phyloP scores from a whole-genome alignment of 2,888 invertebrate genomes.

The Xestia c-nigrum region DNA sequence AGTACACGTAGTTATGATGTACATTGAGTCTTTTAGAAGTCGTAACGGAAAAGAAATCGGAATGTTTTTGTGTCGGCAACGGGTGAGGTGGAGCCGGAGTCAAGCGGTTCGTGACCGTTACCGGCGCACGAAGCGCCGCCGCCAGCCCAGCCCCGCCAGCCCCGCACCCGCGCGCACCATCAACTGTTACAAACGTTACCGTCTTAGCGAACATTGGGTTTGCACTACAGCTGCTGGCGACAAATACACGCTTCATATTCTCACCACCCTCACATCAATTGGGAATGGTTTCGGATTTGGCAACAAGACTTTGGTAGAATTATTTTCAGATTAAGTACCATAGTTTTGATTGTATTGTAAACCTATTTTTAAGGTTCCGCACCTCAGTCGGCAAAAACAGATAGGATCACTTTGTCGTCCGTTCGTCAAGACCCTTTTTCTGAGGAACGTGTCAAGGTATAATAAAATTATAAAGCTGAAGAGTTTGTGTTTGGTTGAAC shows the following conservation, averaged over 20 bases:
- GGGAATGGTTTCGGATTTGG: not conserved
- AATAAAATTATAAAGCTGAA: no score
- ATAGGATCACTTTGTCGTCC: no score
- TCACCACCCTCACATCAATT: not conserved
- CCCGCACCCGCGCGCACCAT: no score
- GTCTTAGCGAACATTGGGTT: not conserved
- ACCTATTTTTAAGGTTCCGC: no score
- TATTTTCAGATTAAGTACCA: not conserved
- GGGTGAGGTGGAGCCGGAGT: conserved; percentile 35
- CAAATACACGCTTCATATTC: not conserved
- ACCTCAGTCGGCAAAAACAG: no score
- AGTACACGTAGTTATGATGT: conserved; percentile 3
- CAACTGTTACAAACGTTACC: not conserved
- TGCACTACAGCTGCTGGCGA: not conserved
- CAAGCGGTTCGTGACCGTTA: conserved; percentile 49
- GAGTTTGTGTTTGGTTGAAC: no score
- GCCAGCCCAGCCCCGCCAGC: not conserved
- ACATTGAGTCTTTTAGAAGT: conserved; percentile 18
- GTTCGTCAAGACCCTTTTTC: no score
- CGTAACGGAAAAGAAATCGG: conserved; percentile 50
- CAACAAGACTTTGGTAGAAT: not conserved
- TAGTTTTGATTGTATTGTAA: not conserved
- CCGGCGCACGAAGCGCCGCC: conserved; percentile 29
- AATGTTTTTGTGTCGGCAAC: conserved; percentile 25
- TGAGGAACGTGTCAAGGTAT: no score